Percentiles rank a stretch among this genome's conserved stretches.
Conservation (phyloP, 2,888 invertebrate species). For the Phaedon cochleariae region DNA sequence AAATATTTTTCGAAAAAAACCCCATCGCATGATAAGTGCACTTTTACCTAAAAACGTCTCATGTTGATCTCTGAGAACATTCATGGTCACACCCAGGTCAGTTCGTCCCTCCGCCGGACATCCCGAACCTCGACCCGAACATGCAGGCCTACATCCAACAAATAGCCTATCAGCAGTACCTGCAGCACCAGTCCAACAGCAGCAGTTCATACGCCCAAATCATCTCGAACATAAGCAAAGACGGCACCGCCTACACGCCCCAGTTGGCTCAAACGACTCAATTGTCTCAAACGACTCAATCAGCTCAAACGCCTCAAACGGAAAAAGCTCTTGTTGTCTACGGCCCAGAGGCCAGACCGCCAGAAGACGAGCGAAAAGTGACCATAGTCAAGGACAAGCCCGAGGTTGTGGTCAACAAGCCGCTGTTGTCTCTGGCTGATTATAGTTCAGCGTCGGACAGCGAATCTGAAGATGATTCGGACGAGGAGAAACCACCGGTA, state of each 20-base stretch:
- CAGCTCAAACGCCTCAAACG: too few relatives aligned
- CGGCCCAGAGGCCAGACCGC: not conserved
- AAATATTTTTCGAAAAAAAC: too few relatives aligned
- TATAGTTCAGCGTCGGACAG: conserved; percentile 56
- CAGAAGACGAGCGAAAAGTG: conserved; percentile 17
- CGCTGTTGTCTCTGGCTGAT: conserved; percentile 51
- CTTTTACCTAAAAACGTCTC: too few relatives aligned
- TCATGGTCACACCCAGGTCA: conserved; percentile 28
- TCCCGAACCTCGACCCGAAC: conserved; percentile 48
- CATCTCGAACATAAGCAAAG: conserved; percentile 58
- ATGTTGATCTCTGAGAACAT: too few relatives aligned
- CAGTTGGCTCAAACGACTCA: conserved; percentile 31
- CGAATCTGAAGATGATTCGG: conserved; percentile 51
- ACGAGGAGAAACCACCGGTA: conserved; percentile 41
- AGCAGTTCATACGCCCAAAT: conserved; percentile 59
- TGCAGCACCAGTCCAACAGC: conserved; percentile 49
- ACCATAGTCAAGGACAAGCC: conserved; percentile 21
- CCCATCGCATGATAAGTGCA: too few relatives aligned
- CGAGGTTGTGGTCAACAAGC: conserved; percentile 41
- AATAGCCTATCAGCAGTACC: conserved; percentile 56
- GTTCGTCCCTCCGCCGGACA: conserved; percentile 44
- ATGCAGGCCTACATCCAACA: conserved; percentile 53
- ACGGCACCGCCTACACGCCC: conserved; percentile 49
- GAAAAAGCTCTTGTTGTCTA: not conserved
- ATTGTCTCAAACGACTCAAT: too few relatives aligned